Percentiles rank a stretch among this genome's conserved stretches.
Conservation (phyloP, 2,113 vertebrate species). For the Synchiropus splendidus region DNA sequence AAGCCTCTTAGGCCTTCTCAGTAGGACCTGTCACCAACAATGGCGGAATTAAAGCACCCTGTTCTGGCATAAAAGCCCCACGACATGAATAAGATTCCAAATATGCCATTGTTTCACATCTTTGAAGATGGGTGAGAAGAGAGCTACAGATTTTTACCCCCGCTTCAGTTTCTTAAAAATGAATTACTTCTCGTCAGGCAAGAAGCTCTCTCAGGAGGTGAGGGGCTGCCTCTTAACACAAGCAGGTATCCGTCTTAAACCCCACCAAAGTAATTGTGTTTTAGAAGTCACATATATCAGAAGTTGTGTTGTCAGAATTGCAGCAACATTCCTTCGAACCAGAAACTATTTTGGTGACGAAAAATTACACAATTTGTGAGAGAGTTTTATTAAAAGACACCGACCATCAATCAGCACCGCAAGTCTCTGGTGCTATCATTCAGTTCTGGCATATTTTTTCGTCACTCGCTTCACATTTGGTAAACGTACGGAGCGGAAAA, state of each 20-base stretch:
- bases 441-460: slow-evolving; percentile 34
- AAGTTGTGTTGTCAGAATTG: slow-evolving; percentile 61
- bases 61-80: slow-evolving; percentile 32
- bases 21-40: slow-evolving; percentile 47
- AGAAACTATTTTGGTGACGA: slow-evolving; percentile 31
- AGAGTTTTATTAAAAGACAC: slow-evolving; percentile 52
- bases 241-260: slow-evolving; percentile 65
- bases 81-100: slow-evolving; percentile 47
- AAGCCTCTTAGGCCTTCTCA: slow-evolving; percentile 54
- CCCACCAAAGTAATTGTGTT: slow-evolving; percentile 67
- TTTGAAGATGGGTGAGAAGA: slow-evolving; percentile 60
- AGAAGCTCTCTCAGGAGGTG: slow-evolving; percentile 61
- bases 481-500: slow-evolving; percentile 1
- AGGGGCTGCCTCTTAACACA: slow-evolving; percentile 59
- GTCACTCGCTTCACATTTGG: slow-evolving; percentile 42
- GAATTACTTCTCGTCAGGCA: slow-evolving; percentile 59
- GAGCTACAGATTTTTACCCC: slow-evolving; percentile 45
- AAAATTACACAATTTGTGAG: slow-evolving; percentile 72
- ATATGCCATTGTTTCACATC: slow-evolving; percentile 62
- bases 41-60: slow-evolving; percentile 51
- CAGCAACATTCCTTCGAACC: slow-evolving; percentile 57
- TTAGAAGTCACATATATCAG: slow-evolving; percentile 67
- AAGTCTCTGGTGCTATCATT: slow-evolving; percentile 57
- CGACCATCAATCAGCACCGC: slow-evolving; percentile 55
- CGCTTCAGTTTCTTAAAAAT: slow-evolving; percentile 56